These are phyloP conservation scores for Crenichthys baileyi DNA, from an alignment of 2,797 vertebrate genomes.

Conservation along the genomic window DNA sequence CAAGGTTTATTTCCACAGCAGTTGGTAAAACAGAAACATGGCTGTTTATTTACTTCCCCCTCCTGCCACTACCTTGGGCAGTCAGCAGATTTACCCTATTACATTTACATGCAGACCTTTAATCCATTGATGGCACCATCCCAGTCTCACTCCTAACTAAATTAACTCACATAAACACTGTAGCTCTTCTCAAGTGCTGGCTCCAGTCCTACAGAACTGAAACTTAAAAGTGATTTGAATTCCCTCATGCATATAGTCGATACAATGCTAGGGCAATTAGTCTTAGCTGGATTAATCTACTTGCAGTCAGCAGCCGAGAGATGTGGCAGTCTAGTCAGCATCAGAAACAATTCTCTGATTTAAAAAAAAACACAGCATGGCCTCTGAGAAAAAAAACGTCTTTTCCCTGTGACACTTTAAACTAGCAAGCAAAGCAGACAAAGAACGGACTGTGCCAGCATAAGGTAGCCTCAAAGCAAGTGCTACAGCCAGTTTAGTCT, in stretches of 20 bases:
- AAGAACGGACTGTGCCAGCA: constrained; percentile 34
- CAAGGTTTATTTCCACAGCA: not conserved
- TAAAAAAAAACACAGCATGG: constrained; percentile 23
- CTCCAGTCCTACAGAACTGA: constrained; percentile 56
- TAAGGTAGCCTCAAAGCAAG: constrained; percentile 54
- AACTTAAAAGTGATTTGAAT: constrained; percentile 74
- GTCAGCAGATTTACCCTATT: constrained; percentile 70
- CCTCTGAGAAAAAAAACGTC: constrained; percentile 27
- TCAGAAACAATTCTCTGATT: constrained; percentile 60
- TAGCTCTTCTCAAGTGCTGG: constrained; percentile 53
- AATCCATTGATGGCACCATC: constrained; percentile 71
- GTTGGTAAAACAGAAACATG: constrained; percentile 32
- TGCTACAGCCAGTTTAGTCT: constrained; percentile 43
- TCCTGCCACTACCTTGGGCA: constrained; percentile 37
- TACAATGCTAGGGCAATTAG: constrained; percentile 70
- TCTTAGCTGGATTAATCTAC: constrained; percentile 71
- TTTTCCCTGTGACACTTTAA: constrained; percentile 44
- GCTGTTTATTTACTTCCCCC: constrained; percentile 44
- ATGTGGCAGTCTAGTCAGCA: constrained; percentile 43
- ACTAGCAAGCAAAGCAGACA: constrained; percentile 36
- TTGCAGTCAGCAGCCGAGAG: constrained; percentile 46
- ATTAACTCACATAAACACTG: constrained; percentile 71
- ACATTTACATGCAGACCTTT: constrained; percentile 66
- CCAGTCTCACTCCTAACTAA: constrained; percentile 70
- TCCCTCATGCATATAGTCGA: constrained; percentile 68